phyloP scores from a whole-genome alignment of 2,888 invertebrate genomes.

The Brachycybe producta region DNA sequence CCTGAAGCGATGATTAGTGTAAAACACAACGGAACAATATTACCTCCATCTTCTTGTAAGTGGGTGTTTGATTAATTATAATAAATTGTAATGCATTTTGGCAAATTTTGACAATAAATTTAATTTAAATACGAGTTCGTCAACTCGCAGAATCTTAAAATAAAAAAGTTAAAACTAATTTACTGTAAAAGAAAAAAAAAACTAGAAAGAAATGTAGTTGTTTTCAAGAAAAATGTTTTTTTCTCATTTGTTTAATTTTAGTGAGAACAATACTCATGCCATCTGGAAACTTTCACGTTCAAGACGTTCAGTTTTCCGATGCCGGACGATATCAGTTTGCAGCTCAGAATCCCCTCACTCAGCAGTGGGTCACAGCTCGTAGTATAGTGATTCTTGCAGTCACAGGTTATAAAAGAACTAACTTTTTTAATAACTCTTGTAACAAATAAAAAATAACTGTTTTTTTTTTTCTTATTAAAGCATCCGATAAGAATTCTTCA shows the following conservation, averaged over 20 bases:
- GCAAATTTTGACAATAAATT: neutral
- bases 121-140: neutral
- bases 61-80: neutral
- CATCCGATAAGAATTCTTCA: too few species aligned
- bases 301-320: constrained; percentile 6
- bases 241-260: constrained; percentile 4
- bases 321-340: constrained; percentile 12
- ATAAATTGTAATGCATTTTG: too few species aligned
- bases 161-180: too few species aligned
- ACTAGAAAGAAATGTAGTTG: too few species aligned
- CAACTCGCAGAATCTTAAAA: too few species aligned
- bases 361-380: neutral
- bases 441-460: neutral
- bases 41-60: constrained; percentile 4
- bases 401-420: neutral
- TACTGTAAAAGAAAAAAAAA: too few species aligned
- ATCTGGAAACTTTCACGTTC: constrained; percentile 14
- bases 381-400: neutral
- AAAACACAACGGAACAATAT: constrained; percentile 9
- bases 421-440: neutral
- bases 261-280: constrained; percentile 9
- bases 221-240: too few species aligned
- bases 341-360: constrained; percentile 11
- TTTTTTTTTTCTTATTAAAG: too few species aligned
- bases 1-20: constrained; percentile 9